Base-by-base conservation (phyloP, 2,888 invertebrate genomes). In the Ischnus inquisitorius region DNA sequence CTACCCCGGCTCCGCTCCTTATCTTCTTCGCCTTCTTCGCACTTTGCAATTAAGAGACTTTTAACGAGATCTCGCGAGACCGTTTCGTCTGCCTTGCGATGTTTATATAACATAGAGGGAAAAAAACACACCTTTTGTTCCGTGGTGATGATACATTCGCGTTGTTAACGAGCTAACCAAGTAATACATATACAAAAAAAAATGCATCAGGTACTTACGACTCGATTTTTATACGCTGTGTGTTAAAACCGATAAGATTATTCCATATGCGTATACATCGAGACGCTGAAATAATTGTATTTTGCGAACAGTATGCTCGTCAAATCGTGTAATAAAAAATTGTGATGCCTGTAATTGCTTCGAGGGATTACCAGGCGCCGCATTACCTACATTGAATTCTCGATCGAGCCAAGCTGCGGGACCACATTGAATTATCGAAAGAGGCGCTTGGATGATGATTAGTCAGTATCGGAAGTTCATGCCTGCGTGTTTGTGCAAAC, bases 31-130 rank as follows among this genome's bases (percentile, higher is more conserved):
- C 41, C 57, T 43, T 34, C 60, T 68, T 43, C 43, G 28, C 69
- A 60, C 22, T 68, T 75, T 19, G 80, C 75, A 80, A 76, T 76
- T 76, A 76, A 76, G 76, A 76, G 76, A 76, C 54, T 75, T 75
- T 75, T 76, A 76, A 76, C 76, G 65, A 76, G 76, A 76, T 76
- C 76, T 67, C 76, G 28, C 54, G 76, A 76, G 76, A 76, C 76
- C 54, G 19, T 75, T 34, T 8, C 46, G 28, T 62, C 62, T 28
- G n/a, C 62, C 74, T 64, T 25, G 25, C 6, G 57, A 57, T 57
- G 57, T 57, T 57, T 57, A 25, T 28, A 28, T 57, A 28, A 57
- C 8, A 34, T 6, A 12, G 12, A 12, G n/a, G 14, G 2, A 46
- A 46, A 46, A 57, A 57, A 57, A 57, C 3, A 57, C 28, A 22